Evolutionary conservation across 2,113 vertebrate genomes (phyloP).

Genomic region (Salvelinus alpinus): DNA sequence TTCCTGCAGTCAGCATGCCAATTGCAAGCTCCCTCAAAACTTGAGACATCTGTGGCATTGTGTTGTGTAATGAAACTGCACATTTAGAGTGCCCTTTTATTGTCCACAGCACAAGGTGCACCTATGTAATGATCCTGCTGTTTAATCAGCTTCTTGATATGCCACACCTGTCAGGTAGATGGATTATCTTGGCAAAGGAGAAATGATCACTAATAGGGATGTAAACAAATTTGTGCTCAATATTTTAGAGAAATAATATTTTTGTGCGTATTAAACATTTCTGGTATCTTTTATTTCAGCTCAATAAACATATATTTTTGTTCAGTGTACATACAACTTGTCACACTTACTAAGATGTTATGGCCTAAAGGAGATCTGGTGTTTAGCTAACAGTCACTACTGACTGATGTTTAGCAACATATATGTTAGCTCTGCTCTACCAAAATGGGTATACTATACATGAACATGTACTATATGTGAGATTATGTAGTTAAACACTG

Average conservation of each 20-base stretch:
- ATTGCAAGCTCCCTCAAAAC: too few species aligned
- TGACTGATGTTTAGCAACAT: conserved; percentile 52
- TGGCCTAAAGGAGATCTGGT: conserved; percentile 30
- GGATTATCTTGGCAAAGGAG: too few species aligned
- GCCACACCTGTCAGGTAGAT: too few species aligned
- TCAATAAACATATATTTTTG: conserved; percentile 14
- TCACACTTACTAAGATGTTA: background rate
- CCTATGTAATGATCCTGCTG: too few species aligned
- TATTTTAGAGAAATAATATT: background rate
- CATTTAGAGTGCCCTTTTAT: too few species aligned
- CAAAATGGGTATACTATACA: conserved; percentile 33
- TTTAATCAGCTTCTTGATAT: too few species aligned
- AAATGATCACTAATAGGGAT: too few species aligned
- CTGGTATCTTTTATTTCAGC: conserved; percentile 9
- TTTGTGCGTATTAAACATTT: background rate
- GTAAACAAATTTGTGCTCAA: too few species aligned
- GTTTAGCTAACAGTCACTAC: conserved; percentile 39
- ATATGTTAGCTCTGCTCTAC: conserved; percentile 15
- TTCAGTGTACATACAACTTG: conserved; percentile 10
- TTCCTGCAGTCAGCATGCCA: too few species aligned
- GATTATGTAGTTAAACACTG: conserved; percentile 42
- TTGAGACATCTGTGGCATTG: too few species aligned
- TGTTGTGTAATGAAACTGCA: too few species aligned
- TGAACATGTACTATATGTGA: conserved; percentile 11
- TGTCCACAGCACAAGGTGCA: too few species aligned